These are phyloP conservation scores for Anguilla japonica DNA, from an alignment of 2,113 vertebrate species.

Conservation along the genomic window DNA sequence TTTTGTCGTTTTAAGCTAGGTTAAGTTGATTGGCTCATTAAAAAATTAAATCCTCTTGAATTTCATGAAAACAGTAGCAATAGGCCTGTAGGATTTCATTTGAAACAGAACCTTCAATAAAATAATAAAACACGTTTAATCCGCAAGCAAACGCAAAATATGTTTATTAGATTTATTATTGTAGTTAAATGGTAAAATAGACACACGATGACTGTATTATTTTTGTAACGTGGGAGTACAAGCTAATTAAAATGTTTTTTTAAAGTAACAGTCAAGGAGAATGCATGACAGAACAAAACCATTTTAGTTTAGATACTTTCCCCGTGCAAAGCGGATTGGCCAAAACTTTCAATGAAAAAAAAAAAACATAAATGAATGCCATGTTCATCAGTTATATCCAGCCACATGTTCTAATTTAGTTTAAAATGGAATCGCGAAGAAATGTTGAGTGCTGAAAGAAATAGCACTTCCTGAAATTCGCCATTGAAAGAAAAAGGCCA, in stretches of 20 bases:
- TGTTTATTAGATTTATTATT: too few species aligned
- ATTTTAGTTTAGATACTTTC: neutral
- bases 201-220: neutral
- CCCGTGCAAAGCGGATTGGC: neutral
- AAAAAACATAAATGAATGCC: neutral
- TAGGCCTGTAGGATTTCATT: too few species aligned
- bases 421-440: conserved; percentile 22
- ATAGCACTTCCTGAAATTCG: conserved; percentile 60
- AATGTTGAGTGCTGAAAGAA: conserved; percentile 40
- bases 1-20: too few species aligned
- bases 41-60: too few species aligned
- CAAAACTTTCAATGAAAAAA: neutral
- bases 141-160: too few species aligned
- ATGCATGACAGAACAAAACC: neutral
- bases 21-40: too few species aligned
- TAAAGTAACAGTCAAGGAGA: neutral
- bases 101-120: too few species aligned
- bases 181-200: neutral
- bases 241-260: conserved; percentile 16
- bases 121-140: too few species aligned
- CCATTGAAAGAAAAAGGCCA: conserved; percentile 46
- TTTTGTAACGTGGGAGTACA: neutral
- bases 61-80: too few species aligned
- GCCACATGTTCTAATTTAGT: neutral
- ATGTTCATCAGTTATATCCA: neutral